Base-by-base conservation (phyloP, 1,140 invertebrate species). In the Mizuhopecten yessoensis region DNA sequence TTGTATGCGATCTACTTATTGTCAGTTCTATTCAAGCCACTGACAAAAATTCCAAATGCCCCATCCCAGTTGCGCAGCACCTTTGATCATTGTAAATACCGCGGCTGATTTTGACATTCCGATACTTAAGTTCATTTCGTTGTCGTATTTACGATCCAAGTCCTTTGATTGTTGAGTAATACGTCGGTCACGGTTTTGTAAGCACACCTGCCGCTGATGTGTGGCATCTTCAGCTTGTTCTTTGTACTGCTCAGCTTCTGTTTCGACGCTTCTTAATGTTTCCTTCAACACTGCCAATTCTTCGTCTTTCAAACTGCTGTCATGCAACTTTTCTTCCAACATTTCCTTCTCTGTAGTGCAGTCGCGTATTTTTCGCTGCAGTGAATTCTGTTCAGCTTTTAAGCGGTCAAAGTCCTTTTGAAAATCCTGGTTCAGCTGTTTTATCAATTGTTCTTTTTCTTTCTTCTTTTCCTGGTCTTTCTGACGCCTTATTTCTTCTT, bases 391-490 rank as follows among this genome's bases (percentile, higher is more conserved):
- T 29, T 75, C 17, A 29, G 15, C n/a, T 75, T 75, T n/a, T n/a
- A n/a, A n/a, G 29, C 15, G 15, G 5, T 75, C 5, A 29, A n/a
- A 5, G n/a, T 75, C 11, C 23, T n/a, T 29, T n/a, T 75, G 57
- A 75, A 29, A n/a, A 7, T 75, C 23, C 29, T 75, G n/a, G 5
- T 75, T 17, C 29, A 75, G 5, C n/a, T 75, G 57, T 29, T n/a
- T 75, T 87, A 45, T 29, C 33, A 90, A 42, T 87, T 90, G 9
- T 0, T 90, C 34, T 11, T 86, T 33, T 42, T 87, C 86, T 33
- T 75, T 39, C 13, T 90, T 13, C 20, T 86, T 90, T 90, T 90
- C 89, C 29, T 33, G 3, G 15, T 17, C 34, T 33, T 90, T 87
- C 45, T 42, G 7, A 5, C n/a, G 39, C 86, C 39, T 20, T 45